These are phyloP conservation scores for Dryas iulia DNA, from an alignment of 1,140 invertebrate species.

Conservation along the genomic window DNA sequence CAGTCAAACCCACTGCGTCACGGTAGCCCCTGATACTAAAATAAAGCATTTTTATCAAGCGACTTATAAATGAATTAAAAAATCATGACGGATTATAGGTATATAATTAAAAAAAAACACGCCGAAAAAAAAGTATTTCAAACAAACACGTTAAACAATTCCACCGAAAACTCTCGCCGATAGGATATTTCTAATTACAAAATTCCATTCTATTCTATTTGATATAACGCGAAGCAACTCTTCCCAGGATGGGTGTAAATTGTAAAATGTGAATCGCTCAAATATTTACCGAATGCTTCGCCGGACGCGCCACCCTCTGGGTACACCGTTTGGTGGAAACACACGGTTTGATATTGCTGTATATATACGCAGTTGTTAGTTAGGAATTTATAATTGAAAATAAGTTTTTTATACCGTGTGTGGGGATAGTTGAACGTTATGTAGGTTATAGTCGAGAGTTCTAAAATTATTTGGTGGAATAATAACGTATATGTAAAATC, in stretches of 20 bases:
- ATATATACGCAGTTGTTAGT: background rate
- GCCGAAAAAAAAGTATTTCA: background rate
- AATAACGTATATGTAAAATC: no score
- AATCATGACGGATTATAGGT: no score
- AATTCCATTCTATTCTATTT: conserved; percentile 52
- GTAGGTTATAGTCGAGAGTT: no score
- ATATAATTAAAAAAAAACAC: no score
- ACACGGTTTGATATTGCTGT: conserved; percentile 29
- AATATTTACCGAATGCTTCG: conserved; percentile 63
- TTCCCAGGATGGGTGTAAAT: conserved; percentile 58
- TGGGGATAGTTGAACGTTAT: no score
- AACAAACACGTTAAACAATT: background rate
- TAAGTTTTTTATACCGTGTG: no score
- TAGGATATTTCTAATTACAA: conserved; percentile 56
- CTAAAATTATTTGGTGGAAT: no score
- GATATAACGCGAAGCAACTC: conserved; percentile 49
- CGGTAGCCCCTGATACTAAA: no score
- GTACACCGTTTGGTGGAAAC: conserved; percentile 24
- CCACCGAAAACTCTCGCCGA: background rate
- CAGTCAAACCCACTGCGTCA: no score
- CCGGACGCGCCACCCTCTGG: conserved; percentile 40
- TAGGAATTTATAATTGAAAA: no score
- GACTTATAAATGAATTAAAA: no score
- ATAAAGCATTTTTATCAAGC: no score
- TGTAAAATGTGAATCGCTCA: conserved; percentile 66